These are phyloP conservation scores for Megaustenia siamemsis DNA, from an alignment of 2,888 invertebrate species.

Conservation along the genomic window DNA sequence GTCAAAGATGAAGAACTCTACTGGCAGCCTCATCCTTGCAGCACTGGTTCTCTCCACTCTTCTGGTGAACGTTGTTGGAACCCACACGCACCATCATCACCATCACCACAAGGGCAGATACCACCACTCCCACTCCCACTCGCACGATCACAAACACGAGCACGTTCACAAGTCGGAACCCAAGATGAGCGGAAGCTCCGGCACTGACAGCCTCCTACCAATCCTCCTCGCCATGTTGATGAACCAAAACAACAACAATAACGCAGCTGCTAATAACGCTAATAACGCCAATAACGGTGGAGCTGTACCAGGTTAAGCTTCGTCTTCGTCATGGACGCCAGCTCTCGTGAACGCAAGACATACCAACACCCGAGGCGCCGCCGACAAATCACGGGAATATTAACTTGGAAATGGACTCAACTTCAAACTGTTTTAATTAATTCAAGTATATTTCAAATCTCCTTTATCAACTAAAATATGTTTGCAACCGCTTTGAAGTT, in stretches of 20 bases:
- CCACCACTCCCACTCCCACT: constrained; percentile 5
- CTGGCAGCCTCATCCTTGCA: constrained; percentile 1
- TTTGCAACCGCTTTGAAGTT: too few species aligned
- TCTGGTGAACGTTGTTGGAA: background rate
- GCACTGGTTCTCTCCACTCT: constrained; percentile 13
- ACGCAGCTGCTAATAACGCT: too few species aligned
- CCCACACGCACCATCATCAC: constrained; percentile 12
- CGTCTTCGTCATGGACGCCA: too few species aligned
- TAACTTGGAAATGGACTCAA: too few species aligned
- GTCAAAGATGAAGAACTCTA: constrained; percentile 13
- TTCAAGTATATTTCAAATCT: too few species aligned
- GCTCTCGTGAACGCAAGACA: too few species aligned
- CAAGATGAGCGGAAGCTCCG: background rate
- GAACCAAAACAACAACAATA: background rate
- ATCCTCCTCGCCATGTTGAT: background rate
- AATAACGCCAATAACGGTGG: background rate
- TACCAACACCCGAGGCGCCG: too few species aligned
- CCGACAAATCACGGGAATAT: too few species aligned
- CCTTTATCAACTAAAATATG: too few species aligned
- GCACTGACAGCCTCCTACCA: background rate
- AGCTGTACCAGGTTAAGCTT: background rate
- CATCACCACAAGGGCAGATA: background rate
- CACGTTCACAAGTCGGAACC: background rate
- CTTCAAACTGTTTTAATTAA: too few species aligned
- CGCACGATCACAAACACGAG: background rate